These are phyloP conservation scores for Hydra vulgaris DNA, from an alignment of 30 jellyfish, hydroid and myxozoan genomes.

Conservation along the genomic window DNA sequence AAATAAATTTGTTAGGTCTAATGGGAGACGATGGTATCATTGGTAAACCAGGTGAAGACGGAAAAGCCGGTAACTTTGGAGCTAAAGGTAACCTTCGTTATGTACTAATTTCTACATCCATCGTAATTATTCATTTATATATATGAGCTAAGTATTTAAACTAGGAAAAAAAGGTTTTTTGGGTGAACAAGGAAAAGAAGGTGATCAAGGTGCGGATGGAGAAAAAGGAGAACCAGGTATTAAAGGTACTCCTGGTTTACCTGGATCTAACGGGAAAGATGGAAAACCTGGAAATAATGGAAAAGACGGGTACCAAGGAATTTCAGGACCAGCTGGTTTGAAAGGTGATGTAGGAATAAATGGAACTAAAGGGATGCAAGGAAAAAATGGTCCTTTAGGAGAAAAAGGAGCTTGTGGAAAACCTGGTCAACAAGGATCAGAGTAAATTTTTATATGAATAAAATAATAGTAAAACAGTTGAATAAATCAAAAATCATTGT, in stretches of 20 bases:
- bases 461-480: too few species aligned
- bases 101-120: not conserved
- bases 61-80: not conserved
- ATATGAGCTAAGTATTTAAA: too few species aligned
- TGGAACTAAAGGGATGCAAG: constrained; percentile 1
- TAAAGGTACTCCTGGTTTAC: constrained; percentile 16
- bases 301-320: constrained; percentile 26
- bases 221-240: constrained; percentile 6
- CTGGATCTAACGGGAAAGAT: constrained; percentile 41
- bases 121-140: too few species aligned
- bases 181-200: not conserved
- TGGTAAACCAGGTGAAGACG: not conserved
- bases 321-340: constrained; percentile 44
- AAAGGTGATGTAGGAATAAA: not conserved
- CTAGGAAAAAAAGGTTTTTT: not conserved
- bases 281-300: constrained; percentile 55
- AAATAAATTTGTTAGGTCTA: too few species aligned
- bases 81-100: not conserved
- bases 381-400: constrained; percentile 14
- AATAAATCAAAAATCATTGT: too few species aligned
- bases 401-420: not conserved
- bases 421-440: not conserved
- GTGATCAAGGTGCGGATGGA: constrained; percentile 4
- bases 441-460: not conserved
- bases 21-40: not conserved